Evolutionary conservation across 64 coral and sea anemone genomes (phyloP).

Genomic region (Astreopora myriophthalma): DNA sequence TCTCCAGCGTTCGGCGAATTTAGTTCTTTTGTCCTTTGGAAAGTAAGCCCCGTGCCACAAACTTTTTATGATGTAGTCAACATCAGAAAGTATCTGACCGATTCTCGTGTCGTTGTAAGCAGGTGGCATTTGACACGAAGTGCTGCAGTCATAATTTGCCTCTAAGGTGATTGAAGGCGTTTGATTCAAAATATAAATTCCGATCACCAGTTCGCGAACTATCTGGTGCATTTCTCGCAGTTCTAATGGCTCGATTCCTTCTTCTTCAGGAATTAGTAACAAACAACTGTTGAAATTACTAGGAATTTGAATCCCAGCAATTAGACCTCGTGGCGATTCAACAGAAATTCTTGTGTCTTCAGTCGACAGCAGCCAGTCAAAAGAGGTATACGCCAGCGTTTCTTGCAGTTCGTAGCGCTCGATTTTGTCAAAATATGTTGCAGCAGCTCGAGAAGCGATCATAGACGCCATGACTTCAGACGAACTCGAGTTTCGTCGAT

Average conservation of each 20-base stretch:
- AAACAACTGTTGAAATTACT: conserved; percentile 83
- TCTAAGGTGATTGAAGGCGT: conserved; percentile 89
- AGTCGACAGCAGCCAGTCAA: conserved; percentile 90
- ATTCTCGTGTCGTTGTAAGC: conserved; percentile 94
- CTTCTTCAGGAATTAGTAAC: conserved; percentile 82
- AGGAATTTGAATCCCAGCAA: conserved; percentile 84
- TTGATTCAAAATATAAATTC: conserved; percentile 93
- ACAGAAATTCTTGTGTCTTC: conserved; percentile 94
- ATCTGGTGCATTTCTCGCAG: conserved; percentile 98
- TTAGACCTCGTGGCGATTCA: conserved; percentile 88
- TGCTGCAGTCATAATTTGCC: conserved; percentile 93
- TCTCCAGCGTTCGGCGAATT: conserved; percentile 97
- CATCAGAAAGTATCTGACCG: conserved; percentile 89
- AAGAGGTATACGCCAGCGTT: conserved; percentile 81
- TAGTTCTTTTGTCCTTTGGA: conserved; percentile 95
- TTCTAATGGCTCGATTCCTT: conserved; percentile 77
- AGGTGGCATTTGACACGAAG: conserved; percentile 92
- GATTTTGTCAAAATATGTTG: conserved; percentile 98
- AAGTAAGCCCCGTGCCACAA: conserved; percentile 99
- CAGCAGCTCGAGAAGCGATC: conserved; percentile 80
- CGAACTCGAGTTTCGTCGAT: conserved; percentile 12
- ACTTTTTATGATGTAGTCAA: conserved; percentile 99
- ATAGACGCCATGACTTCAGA: conserved; percentile 75
- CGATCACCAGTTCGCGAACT: conserved; percentile 92
- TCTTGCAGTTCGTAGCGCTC: conserved; percentile 95